These are phyloP conservation scores for Zele albiditarsus DNA, from an alignment of 2,888 invertebrate species.

Conservation along the genomic window DNA sequence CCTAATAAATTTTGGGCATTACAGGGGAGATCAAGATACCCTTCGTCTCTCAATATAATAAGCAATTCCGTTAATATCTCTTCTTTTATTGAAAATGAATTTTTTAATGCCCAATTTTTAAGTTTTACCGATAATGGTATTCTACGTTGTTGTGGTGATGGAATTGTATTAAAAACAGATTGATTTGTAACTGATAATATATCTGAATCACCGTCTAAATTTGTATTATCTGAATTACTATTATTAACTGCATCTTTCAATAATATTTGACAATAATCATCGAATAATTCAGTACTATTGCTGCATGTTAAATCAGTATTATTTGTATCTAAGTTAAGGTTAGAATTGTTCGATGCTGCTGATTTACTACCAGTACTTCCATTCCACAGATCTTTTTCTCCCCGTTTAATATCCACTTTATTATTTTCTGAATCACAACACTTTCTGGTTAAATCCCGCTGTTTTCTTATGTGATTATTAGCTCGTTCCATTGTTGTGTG, in stretches of 20 bases:
- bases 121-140: conserved; percentile 4
- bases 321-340: conserved; percentile 21
- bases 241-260: conserved; percentile 25
- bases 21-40: conserved; percentile 18
- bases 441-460: background rate
- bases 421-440: background rate
- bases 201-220: conserved; percentile 14
- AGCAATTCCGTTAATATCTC: conserved; percentile 12
- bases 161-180: background rate
- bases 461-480: background rate
- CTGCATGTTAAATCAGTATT: background rate
- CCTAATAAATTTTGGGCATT: background rate
- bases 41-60: conserved; percentile 29
- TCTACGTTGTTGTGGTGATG: background rate
- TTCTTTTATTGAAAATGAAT: conserved; percentile 2
- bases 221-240: conserved; percentile 1
- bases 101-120: conserved; percentile 18
- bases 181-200: conserved; percentile 7
- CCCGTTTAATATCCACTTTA: background rate
- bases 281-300: conserved; percentile 23
- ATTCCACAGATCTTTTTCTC: background rate
- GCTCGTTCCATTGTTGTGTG: background rate
- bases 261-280: conserved; percentile 27
- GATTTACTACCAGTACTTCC: background rate
- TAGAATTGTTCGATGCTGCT: background rate